A percentile compares a stretch with the other conserved stretches of the same genome.
Evolutionary conservation across 2,113 vertebrate genomes (phyloP).

Genomic region (Petroica traversi): DNA sequence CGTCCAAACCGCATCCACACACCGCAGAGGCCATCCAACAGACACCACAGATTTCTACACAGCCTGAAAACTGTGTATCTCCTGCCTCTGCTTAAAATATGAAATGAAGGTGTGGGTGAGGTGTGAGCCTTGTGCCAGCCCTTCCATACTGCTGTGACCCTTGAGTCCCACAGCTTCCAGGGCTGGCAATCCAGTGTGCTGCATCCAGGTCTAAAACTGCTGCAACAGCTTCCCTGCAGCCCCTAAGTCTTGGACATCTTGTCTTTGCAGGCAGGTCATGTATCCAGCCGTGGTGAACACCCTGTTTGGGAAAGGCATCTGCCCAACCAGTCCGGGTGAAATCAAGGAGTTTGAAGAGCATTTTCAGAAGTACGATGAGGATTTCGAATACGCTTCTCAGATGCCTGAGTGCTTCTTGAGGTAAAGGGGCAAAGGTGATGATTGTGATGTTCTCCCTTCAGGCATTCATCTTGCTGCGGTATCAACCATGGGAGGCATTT

Average conservation of each 20-base stretch:
- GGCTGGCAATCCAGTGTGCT: fast-evolving
- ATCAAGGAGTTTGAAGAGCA: conserved; percentile 75
- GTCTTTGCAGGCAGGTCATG: conserved; percentile 71
- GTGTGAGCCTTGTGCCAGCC: neutral
- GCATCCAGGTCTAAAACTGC: neutral
- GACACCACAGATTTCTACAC: too few relatives aligned
- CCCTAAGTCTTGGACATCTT: neutral
- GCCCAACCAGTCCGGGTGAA: conserved; percentile 46
- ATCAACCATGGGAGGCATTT: fast-evolving
- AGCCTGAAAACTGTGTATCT: neutral
- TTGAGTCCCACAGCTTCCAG: neutral
- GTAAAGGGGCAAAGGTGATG: conserved; percentile 24
- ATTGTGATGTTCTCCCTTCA: neutral
- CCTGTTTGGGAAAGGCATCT: conserved; percentile 77
- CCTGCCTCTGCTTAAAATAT: neutral
- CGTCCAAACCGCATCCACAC: too few relatives aligned
- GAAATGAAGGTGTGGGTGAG: neutral
- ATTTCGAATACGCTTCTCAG: conserved; percentile 80
- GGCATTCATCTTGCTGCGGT: neutral
- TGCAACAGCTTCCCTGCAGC: neutral
- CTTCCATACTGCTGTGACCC: neutral
- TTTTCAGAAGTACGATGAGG: conserved; percentile 78
- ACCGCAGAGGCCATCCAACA: too few relatives aligned
- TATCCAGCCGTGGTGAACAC: conserved; percentile 78
- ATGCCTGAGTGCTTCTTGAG: conserved; percentile 77